A percentile compares a stretch with the other conserved stretches of the same genome.
phyloP scores from a whole-genome alignment of 2,888 invertebrate species.

The Orgyia antiqua region DNA sequence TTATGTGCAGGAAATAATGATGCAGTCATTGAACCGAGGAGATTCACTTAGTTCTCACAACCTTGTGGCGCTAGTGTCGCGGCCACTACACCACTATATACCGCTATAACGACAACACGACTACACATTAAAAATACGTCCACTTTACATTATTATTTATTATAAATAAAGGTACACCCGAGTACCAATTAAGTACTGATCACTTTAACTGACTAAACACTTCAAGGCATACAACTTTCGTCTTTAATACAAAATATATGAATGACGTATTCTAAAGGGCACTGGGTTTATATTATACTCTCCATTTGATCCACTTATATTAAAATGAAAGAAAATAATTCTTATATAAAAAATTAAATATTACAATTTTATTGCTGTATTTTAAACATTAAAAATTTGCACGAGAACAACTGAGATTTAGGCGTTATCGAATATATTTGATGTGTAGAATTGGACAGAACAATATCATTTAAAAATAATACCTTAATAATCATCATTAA shows the following conservation, averaged over 20 bases:
- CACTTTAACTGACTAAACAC: conserved; percentile 70
- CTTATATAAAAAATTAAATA: conserved; percentile 64
- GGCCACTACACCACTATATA: conserved; percentile 34
- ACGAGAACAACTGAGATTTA: conserved; percentile 56
- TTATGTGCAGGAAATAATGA: conserved; percentile 67
- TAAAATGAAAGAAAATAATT: conserved; percentile 43
- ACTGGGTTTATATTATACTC: conserved; percentile 68
- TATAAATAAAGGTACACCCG: conserved; percentile 40
- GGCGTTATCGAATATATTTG: conserved; percentile 44
- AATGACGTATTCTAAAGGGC: conserved; percentile 75
- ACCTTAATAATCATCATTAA: conserved; percentile 37
- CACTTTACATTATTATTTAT: conserved; percentile 33
- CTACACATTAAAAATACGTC: conserved; percentile 52
- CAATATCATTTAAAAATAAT: conserved; percentile 60
- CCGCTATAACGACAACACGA: conserved; percentile 54
- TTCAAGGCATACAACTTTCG: conserved; percentile 72
- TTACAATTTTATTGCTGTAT: conserved; percentile 65
- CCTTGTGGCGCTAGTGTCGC: conserved; percentile 38
- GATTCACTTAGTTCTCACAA: conserved; percentile 71
- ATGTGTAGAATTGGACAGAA: conserved; percentile 63
- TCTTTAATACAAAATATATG: conserved; percentile 59
- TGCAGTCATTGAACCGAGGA: conserved; percentile 74
- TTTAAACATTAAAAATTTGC: conserved; percentile 61
- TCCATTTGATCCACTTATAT: conserved; percentile 62
- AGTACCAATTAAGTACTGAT: conserved; percentile 59